Percentiles rank a stretch among this genome's conserved stretches.
phyloP scores from a whole-genome alignment of 2,888 invertebrate genomes.

The Eretmocerus hayati region DNA sequence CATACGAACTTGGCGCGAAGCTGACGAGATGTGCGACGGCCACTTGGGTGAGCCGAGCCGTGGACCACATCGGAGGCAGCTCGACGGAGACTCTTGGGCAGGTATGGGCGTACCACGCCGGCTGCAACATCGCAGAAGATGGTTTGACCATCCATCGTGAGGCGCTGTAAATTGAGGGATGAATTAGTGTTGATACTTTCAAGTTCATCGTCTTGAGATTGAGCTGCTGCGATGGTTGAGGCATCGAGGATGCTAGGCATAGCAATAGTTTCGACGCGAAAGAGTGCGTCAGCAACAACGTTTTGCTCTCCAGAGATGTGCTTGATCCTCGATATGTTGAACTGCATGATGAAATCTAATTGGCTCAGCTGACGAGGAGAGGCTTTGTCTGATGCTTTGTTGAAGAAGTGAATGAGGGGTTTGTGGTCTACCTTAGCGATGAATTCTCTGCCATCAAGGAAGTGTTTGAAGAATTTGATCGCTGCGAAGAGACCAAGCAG shows the following conservation, averaged over 20 bases:
- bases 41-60: too few species aligned
- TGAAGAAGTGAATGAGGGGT: neutral
- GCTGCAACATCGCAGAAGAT: neutral
- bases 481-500: neutral
- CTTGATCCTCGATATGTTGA: neutral
- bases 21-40: too few species aligned
- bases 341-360: neutral
- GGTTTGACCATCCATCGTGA: neutral
- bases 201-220: conserved; percentile 2
- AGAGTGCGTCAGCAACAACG: conserved; percentile 10
- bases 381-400: neutral
- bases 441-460: neutral
- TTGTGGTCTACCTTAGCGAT: neutral
- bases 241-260: conserved; percentile 2
- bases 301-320: conserved; percentile 6
- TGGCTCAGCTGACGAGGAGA: neutral
- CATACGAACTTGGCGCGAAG: neutral
- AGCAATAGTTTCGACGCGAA: neutral
- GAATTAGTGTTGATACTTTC: neutral
- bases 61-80: neutral
- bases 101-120: neutral
- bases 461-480: neutral
- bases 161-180: neutral
- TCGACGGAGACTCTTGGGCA: neutral
- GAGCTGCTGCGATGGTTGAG: neutral